Evolutionary conservation across 2,797 vertebrate species (phyloP).

Genomic region (Mus minutoides): DNA sequence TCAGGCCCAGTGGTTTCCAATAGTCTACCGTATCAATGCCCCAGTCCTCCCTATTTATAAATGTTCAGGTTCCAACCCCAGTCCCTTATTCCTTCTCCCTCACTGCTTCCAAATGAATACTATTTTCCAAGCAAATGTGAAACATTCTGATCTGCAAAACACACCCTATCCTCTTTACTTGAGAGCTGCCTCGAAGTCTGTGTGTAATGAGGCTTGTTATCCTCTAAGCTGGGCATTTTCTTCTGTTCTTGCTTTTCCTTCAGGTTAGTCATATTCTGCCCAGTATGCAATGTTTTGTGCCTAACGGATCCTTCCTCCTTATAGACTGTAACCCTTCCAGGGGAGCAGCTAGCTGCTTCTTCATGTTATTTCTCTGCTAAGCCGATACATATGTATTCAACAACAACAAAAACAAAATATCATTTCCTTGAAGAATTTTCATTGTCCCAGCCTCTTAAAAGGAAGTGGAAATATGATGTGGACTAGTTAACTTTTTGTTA

Average conservation of each 20-base stretch:
- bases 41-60: neutral
- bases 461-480: neutral
- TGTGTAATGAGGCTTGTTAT: constrained; percentile 17
- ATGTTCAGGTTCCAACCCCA: neutral
- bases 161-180: neutral
- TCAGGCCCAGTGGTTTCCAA: neutral
- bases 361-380: constrained; percentile 26
- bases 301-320: neutral
- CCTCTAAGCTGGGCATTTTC: neutral
- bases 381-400: neutral
- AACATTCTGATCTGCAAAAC: neutral
- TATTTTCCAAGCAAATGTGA: constrained; percentile 33
- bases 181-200: constrained; percentile 5
- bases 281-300: constrained; percentile 13
- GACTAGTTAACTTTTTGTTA: too few relatives aligned
- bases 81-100: neutral
- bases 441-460: constrained; percentile 7
- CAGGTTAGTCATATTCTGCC: neutral
- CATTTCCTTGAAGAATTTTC: constrained; percentile 32
- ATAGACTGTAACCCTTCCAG: neutral
- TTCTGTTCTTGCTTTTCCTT: neutral
- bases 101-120: constrained; percentile 4
- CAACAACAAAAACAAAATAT: neutral
- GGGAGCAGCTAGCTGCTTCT: neutral
- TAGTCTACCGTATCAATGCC: neutral